Evolutionary conservation across 1,140 invertebrate genomes (phyloP).

Genomic region (Anagrus nilaparvatae): DNA sequence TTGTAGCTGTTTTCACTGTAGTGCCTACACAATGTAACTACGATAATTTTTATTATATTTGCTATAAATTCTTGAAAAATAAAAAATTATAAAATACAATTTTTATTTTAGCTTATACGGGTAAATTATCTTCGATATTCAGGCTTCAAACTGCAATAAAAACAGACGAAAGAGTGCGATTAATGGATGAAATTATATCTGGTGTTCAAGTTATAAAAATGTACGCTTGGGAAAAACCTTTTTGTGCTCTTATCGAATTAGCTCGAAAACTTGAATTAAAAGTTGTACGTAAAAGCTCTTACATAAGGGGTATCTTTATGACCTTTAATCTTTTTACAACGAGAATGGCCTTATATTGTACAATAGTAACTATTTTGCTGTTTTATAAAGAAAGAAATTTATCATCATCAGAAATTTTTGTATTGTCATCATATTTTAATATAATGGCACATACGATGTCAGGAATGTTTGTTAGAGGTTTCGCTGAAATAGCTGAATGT

Average conservation of each 20-base stretch:
- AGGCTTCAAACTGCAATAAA: slow-evolving; percentile 52
- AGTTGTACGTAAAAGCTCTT: slow-evolving; percentile 53
- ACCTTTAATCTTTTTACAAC: slow-evolving; percentile 61
- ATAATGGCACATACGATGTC: slow-evolving; percentile 55
- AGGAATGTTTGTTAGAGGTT: slow-evolving; percentile 58
- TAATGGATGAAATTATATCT: slow-evolving; percentile 71
- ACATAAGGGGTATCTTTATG: slow-evolving; percentile 62
- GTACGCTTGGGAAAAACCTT: slow-evolving; percentile 70
- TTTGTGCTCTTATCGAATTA: slow-evolving; percentile 48
- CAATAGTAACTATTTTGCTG: slow-evolving; percentile 50
- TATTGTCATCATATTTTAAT: slow-evolving; percentile 54
- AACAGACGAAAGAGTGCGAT: slow-evolving; percentile 63
- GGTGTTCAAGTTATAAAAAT: slow-evolving; percentile 71
- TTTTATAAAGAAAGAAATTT: slow-evolving; percentile 40
- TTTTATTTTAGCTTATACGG: slow-evolving; percentile 48
- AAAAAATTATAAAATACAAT: slow-evolving; percentile 1
- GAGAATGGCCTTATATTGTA: slow-evolving; percentile 53
- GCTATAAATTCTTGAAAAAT: background rate
- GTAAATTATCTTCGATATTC: slow-evolving; percentile 54
- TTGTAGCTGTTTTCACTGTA: slow-evolving; percentile 56
- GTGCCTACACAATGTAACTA: slow-evolving; percentile 64
- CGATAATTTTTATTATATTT: too few species aligned
- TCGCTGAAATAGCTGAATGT: slow-evolving; percentile 51
- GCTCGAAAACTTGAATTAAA: slow-evolving; percentile 52
- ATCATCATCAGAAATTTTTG: slow-evolving; percentile 52